Evolutionary conservation across 1,140 invertebrate genomes (phyloP).

Genomic region (Lethocerus indicus): DNA sequence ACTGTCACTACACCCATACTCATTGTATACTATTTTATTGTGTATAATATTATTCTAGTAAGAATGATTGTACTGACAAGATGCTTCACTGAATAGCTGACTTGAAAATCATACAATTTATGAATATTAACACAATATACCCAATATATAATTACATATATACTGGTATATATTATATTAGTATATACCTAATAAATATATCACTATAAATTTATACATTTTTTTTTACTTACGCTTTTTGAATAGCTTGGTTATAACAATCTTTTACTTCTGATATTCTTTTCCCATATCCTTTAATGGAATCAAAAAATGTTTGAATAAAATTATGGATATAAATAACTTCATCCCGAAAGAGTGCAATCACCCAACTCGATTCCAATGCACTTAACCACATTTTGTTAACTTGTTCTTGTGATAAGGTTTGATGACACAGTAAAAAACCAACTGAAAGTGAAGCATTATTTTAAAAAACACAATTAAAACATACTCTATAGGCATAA

Average conservation of each 20-base stretch:
- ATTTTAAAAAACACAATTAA: not conserved
- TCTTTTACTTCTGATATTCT: constrained; percentile 88
- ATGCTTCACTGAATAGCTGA: too few species aligned
- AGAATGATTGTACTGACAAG: too few species aligned
- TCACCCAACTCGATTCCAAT: constrained; percentile 83
- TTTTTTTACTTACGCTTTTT: constrained; percentile 41
- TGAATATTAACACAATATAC: too few species aligned
- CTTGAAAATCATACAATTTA: too few species aligned
- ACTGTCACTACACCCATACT: too few species aligned
- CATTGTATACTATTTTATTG: too few species aligned
- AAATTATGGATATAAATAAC: constrained; percentile 91
- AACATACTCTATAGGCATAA: not conserved
- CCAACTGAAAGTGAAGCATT: constrained; percentile 42
- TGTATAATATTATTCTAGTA: too few species aligned
- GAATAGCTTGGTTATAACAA: constrained; percentile 73
- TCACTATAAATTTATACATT: too few species aligned
- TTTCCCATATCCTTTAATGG: constrained; percentile 88
- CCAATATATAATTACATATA: too few species aligned
- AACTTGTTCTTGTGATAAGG: constrained; percentile 58
- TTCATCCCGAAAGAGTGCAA: constrained; percentile 92
- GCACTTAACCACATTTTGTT: constrained; percentile 83
- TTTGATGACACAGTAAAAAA: constrained; percentile 75
- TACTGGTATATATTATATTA: too few species aligned
- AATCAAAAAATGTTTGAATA: constrained; percentile 84
- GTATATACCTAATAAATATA: too few species aligned